Percentiles rank a stretch among this genome's conserved stretches.
Evolutionary conservation across 2,888 invertebrate species (phyloP).

Genomic region (Epistrophe grossulariae): DNA sequence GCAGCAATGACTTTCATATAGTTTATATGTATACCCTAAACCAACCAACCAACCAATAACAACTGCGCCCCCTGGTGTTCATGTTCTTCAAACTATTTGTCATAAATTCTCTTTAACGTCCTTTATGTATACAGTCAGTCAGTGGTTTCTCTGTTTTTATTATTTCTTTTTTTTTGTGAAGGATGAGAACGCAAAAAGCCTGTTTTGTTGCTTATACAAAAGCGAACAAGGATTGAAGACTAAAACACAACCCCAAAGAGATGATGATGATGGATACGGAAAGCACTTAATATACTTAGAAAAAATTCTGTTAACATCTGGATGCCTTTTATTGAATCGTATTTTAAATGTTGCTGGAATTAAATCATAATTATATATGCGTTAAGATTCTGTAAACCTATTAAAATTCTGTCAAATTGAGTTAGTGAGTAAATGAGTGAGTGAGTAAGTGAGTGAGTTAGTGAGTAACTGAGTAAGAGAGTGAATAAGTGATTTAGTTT

Average conservation of each 20-base stretch:
- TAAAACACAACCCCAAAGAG: not conserved
- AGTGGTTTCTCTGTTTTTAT: not conserved
- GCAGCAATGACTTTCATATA: constrained; percentile 52
- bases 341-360: too few relatives aligned
- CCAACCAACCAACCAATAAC: not conserved
- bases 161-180: not conserved
- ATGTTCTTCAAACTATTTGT: constrained; percentile 67
- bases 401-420: too few relatives aligned
- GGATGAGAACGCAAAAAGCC: constrained; percentile 45
- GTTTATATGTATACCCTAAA: constrained; percentile 8
- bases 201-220: constrained; percentile 40
- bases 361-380: too few relatives aligned
- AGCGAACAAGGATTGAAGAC: constrained; percentile 27
- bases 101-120: constrained; percentile 48
- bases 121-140: constrained; percentile 6
- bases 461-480: too few relatives aligned
- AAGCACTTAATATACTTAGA: not conserved
- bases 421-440: too few relatives aligned
- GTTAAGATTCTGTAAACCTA: too few relatives aligned
- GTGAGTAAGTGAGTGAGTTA: too few relatives aligned
- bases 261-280: constrained; percentile 57
- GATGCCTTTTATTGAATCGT: too few relatives aligned
- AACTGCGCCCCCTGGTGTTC: constrained; percentile 26
- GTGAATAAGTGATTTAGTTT: too few relatives aligned
- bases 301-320: not conserved